Conservation (phyloP, 2,888 invertebrate species). For the Pheosia tremula region DNA sequence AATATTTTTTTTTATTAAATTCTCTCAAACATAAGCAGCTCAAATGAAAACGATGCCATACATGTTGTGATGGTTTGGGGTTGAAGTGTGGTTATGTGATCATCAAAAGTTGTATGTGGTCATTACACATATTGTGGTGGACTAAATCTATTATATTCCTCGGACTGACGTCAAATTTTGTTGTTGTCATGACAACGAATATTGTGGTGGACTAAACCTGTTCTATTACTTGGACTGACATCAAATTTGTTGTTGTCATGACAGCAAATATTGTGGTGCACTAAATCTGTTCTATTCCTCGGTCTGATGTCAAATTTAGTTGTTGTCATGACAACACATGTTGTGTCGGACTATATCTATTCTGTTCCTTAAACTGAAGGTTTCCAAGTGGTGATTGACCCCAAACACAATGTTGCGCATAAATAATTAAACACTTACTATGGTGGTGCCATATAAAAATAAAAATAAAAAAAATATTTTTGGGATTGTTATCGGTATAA, state of each 20-base stretch:
- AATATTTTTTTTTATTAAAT: neutral
- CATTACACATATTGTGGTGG: constrained; percentile 3
- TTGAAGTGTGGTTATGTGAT: constrained; percentile 5
- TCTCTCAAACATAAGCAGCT: neutral
- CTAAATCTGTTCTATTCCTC: too few relatives aligned
- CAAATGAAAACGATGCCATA: constrained; percentile 1
- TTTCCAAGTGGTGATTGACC: too few relatives aligned
- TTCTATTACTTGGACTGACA: too few relatives aligned
- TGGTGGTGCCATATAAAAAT: too few relatives aligned
- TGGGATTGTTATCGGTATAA: too few relatives aligned
- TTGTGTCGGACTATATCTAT: neutral
- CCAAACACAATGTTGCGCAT: too few relatives aligned
- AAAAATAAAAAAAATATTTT: too few relatives aligned
- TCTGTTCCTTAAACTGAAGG: too few relatives aligned
- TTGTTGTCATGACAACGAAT: neutral
- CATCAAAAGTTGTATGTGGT: constrained; percentile 1
- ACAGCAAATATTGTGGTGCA: too few relatives aligned
- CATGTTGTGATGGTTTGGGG: constrained; percentile 5
- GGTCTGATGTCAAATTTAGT: neutral
- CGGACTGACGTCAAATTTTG: too few relatives aligned
- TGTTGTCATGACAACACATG: neutral
- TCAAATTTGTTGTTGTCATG: too few relatives aligned
- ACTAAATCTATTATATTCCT: neutral
- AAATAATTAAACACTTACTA: too few relatives aligned
- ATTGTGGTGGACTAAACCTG: constrained; percentile 1